Evolutionary conservation across 2,113 vertebrate species (phyloP).

Genomic region (Chionomys nivalis): DNA sequence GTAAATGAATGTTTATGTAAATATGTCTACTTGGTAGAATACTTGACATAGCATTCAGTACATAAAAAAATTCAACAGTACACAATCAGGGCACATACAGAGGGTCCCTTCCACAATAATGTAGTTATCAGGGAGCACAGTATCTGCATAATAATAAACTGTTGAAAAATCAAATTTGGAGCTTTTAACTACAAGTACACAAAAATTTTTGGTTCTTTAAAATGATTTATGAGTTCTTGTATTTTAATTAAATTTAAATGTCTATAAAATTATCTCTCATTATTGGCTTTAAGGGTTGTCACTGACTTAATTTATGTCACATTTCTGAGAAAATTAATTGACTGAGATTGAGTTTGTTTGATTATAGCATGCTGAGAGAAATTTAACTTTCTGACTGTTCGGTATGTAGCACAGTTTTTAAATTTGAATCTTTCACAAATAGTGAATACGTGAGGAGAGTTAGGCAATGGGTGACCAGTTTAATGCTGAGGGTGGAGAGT

Average conservation of each 20-base stretch:
- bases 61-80: slow-evolving; percentile 1
- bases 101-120: slow-evolving; percentile 1
- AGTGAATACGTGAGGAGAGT: background rate
- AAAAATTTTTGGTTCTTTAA: background rate
- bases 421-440: slow-evolving; percentile 35
- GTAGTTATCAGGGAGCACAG: background rate
- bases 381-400: slow-evolving; percentile 1
- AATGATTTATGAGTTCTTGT: background rate
- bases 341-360: background rate
- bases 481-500: background rate
- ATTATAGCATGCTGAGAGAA: background rate
- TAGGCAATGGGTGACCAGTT: background rate
- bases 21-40: slow-evolving; percentile 34
- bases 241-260: background rate
- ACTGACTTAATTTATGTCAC: background rate
- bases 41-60: background rate
- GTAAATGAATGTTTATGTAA: slow-evolving; percentile 25
- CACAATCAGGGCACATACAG: background rate
- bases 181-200: background rate
- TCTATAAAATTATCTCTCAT: background rate
- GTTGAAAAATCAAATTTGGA: background rate
- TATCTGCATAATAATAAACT: background rate
- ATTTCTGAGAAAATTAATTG: slow-evolving; percentile 3
- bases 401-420: background rate
- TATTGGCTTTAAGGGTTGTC: background rate